These are phyloP conservation scores for Pseudonaja textilis DNA, from an alignment of 2,113 vertebrate genomes.

Conservation along the genomic window DNA sequence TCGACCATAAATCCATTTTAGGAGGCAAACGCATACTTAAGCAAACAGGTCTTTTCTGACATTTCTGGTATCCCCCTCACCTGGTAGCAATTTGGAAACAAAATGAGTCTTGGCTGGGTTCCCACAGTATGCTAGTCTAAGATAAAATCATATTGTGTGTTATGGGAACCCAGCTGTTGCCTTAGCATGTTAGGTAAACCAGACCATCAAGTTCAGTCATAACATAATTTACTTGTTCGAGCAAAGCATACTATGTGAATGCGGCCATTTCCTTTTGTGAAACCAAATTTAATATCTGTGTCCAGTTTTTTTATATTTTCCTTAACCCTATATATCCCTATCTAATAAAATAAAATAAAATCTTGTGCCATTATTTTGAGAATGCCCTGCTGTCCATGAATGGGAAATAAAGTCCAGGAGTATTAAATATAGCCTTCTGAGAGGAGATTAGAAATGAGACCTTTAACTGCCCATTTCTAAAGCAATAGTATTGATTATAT, in stretches of 20 bases:
- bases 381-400: not conserved
- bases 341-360: constrained; percentile 7
- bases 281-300: not conserved
- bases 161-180: constrained; percentile 9
- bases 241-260: not conserved
- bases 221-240: not conserved
- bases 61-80: constrained; percentile 33
- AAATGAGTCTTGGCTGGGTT: not conserved
- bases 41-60: not conserved
- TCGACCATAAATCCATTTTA: not conserved
- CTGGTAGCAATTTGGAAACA: constrained; percentile 44
- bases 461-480: not conserved
- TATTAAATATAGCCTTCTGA: not conserved
- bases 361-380: not conserved
- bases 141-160: constrained; percentile 48
- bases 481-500: not conserved
- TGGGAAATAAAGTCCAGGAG: not conserved
- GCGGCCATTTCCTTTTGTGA: not conserved
- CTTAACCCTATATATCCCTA: constrained; percentile 42
- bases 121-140: not conserved
- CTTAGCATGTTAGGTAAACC: not conserved
- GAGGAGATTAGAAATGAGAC: not conserved
- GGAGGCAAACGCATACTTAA: not conserved
- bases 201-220: not conserved
- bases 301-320: constrained; percentile 30